These are phyloP conservation scores for Petromus typicus DNA, from an alignment of 2,113 vertebrate species.

Conservation along the genomic window DNA sequence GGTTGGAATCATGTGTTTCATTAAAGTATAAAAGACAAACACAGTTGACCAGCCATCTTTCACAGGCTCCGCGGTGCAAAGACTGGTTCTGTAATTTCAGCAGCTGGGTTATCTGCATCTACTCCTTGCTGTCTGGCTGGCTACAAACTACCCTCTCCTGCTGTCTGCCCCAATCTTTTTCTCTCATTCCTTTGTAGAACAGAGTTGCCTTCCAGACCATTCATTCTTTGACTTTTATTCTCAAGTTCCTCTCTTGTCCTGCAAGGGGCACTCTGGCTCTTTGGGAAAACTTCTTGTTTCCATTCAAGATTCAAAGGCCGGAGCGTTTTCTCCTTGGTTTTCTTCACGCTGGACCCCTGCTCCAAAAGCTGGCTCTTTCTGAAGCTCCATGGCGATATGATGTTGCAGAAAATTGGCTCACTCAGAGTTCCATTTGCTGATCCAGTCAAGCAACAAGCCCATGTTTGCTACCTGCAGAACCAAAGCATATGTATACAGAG, in stretches of 20 bases:
- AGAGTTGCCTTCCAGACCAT: neutral
- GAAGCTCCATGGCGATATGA: neutral
- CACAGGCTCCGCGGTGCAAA: neutral
- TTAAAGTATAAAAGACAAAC: neutral
- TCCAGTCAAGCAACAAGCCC: neutral
- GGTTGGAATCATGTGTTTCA: neutral
- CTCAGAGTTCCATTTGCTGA: neutral
- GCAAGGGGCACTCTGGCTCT: constrained; percentile 49
- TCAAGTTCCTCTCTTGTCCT: constrained; percentile 37
- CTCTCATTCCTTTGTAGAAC: neutral
- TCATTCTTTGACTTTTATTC: neutral
- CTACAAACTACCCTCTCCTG: neutral
- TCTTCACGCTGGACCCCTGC: neutral
- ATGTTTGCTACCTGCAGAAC: neutral
- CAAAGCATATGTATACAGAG: no score
- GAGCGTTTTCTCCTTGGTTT: neutral
- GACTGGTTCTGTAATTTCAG: neutral
- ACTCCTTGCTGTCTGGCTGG: neutral
- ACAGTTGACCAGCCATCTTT: neutral
- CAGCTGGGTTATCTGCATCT: neutral
- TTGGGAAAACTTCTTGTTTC: constrained; percentile 9
- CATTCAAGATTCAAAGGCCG: neutral
- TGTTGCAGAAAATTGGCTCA: neutral
- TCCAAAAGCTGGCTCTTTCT: neutral
- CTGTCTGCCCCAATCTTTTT: neutral